Evolutionary conservation across 2,797 vertebrate genomes (phyloP).

Genomic region (Diplodus sargus): DNA sequence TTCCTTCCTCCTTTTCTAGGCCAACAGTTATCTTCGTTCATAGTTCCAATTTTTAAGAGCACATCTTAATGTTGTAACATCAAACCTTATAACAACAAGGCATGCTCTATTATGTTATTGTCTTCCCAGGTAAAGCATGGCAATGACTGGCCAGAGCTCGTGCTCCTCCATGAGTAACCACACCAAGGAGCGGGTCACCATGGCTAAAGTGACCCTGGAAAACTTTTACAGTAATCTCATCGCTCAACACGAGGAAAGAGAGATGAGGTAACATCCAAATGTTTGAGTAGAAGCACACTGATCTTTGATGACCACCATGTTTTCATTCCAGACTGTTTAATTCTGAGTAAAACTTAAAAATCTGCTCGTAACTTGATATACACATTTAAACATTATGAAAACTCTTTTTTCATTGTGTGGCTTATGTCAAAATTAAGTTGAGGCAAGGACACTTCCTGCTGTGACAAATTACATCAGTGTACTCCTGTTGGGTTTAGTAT

Average conservation of each 20-base stretch:
- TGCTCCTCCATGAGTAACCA: slow-evolving; percentile 98
- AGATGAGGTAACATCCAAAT: slow-evolving; percentile 90
- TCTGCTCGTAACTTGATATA: not conserved
- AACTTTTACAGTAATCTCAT: slow-evolving; percentile 99
- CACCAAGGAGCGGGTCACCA: slow-evolving; percentile 97
- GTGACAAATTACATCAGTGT: not conserved
- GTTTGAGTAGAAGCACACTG: not conserved
- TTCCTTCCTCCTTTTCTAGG: slow-evolving; percentile 56
- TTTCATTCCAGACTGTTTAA: not conserved
- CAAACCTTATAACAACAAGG: not conserved
- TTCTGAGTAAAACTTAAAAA: not conserved
- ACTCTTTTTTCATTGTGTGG: slow-evolving; percentile 18
- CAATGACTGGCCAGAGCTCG: slow-evolving; percentile 95
- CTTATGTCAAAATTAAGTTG: slow-evolving; percentile 6
- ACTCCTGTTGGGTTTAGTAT: not conserved
- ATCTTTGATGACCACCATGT: not conserved
- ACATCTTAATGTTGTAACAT: not conserved
- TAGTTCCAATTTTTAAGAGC: not conserved
- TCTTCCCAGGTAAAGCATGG: slow-evolving; percentile 88
- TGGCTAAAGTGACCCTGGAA: slow-evolving; percentile 98
- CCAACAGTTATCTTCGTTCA: slow-evolving; percentile 10
- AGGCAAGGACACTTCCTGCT: slow-evolving; percentile 44
- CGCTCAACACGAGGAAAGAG: slow-evolving; percentile 95
- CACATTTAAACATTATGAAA: not conserved
- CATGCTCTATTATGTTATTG: too few relatives aligned